Evolutionary conservation across 2,888 invertebrate genomes (phyloP).

Genomic region (Cyclophora punctaria): DNA sequence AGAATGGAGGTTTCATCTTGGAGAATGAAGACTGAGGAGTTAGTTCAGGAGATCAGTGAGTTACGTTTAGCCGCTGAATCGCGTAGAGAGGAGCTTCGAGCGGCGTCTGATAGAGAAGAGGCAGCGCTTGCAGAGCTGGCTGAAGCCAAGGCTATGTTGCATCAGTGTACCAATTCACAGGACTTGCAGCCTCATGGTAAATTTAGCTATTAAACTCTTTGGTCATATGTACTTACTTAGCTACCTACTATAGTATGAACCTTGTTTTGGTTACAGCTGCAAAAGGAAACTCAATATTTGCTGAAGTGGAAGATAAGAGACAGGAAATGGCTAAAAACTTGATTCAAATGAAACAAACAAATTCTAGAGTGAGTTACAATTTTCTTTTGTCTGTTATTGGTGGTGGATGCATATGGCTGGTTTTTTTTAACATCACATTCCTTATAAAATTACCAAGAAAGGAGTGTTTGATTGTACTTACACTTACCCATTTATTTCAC

Average conservation of each 20-base stretch:
- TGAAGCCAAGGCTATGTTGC: slow-evolving; percentile 53
- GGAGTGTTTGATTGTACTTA: not conserved
- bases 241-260: too few relatives aligned
- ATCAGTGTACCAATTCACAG: slow-evolving; percentile 48
- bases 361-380: slow-evolving; percentile 51
- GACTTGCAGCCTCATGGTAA: slow-evolving; percentile 59
- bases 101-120: slow-evolving; percentile 52
- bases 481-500: not conserved
- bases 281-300: slow-evolving; percentile 79
- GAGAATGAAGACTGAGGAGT: slow-evolving; percentile 51
- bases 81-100: slow-evolving; percentile 48
- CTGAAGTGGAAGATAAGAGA: slow-evolving; percentile 79
- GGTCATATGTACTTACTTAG: not conserved
- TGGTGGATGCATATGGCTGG: too few relatives aligned
- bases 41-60: slow-evolving; percentile 47
- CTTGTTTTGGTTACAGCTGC: slow-evolving; percentile 55
- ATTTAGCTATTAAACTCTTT: not conserved
- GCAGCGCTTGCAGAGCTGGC: slow-evolving; percentile 52
- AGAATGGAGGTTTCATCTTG: slow-evolving; percentile 44
- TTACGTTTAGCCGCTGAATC: slow-evolving; percentile 50
- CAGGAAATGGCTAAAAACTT: slow-evolving; percentile 77
- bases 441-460: not conserved
- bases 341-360: slow-evolving; percentile 75
- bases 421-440: not conserved
- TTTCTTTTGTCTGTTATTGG: too few relatives aligned